phyloP scores from a whole-genome alignment of 1,140 invertebrate genomes.

The Phortica variegata region DNA sequence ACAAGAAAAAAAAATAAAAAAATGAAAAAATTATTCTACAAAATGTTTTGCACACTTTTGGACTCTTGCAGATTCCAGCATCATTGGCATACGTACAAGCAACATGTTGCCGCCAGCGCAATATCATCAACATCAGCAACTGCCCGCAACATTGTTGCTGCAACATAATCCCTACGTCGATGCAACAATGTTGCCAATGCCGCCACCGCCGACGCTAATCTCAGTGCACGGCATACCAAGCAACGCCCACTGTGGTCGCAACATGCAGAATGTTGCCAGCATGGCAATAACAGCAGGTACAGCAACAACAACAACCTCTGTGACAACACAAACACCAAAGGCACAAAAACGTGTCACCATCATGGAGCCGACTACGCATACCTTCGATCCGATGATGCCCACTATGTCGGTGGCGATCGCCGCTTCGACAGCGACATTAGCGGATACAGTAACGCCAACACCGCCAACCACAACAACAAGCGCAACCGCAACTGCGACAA shows the following conservation, averaged over 20 bases:
- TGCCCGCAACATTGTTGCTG: conserved; percentile 30
- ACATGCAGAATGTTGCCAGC: neutral
- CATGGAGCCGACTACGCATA: conserved; percentile 46
- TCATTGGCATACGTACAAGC: conserved; percentile 48
- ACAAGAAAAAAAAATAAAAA: too few species aligned
- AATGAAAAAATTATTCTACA: too few species aligned
- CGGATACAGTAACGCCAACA: conserved; percentile 1
- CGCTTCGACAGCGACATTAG: conserved; percentile 17
- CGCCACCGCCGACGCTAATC: conserved; percentile 20
- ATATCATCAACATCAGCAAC: conserved; percentile 9
- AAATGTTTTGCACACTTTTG: neutral
- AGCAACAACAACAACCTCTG: conserved; percentile 18
- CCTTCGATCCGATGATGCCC: conserved; percentile 47
- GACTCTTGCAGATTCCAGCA: conserved; percentile 39
- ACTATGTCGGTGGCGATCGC: conserved; percentile 45
- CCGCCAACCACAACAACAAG: conserved; percentile 25
- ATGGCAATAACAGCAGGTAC: conserved; percentile 1
- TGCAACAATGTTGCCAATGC: conserved; percentile 30
- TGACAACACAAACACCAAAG: conserved; percentile 45
- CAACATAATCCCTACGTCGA: conserved; percentile 47
- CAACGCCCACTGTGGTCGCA: neutral
- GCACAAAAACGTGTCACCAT: conserved; percentile 54
- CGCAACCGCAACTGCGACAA: conserved; percentile 15
- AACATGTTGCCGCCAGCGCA: conserved; percentile 16
- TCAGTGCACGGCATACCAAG: conserved; percentile 43